Evolutionary conservation across 2,113 vertebrate species (phyloP).

Genomic region (Corynorhinus townsendii): DNA sequence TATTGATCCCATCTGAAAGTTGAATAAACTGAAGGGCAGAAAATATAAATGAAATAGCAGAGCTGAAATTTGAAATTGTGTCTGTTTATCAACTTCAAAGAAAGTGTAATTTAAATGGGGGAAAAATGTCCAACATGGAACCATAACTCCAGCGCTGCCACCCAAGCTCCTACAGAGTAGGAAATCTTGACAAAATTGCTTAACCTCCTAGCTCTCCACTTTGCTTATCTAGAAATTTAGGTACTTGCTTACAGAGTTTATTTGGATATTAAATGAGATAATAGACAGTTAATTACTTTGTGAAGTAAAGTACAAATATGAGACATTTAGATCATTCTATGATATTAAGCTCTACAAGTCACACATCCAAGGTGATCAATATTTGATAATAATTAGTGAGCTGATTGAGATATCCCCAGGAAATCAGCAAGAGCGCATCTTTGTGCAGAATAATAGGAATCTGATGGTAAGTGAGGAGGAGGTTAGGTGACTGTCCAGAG

Average conservation of each 20-base stretch:
- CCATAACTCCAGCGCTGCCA: not conserved
- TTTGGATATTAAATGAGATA: not conserved
- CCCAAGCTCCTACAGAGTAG: not conserved
- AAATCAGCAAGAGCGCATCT: not conserved
- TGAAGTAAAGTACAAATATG: not conserved
- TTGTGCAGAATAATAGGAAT: not conserved
- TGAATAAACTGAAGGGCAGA: not conserved
- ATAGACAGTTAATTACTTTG: not conserved
- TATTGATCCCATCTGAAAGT: not conserved
- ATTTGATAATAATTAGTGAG: not conserved
- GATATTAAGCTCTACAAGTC: not conserved
- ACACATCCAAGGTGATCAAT: not conserved
- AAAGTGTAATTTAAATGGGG: not conserved
- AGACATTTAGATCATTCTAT: not conserved
- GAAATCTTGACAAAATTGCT: not conserved
- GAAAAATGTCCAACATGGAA: not conserved
- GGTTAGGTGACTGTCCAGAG: not conserved
- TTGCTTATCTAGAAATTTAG: not conserved
- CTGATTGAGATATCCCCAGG: not conserved
- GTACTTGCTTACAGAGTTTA: not conserved
- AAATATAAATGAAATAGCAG: not conserved
- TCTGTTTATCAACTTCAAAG: not conserved
- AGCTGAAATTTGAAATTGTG: not conserved
- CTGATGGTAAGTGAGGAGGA: not conserved
- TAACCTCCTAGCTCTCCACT: not conserved